Percentiles rank a stretch among this genome's conserved stretches.
phyloP scores from a whole-genome alignment of 2,113 vertebrate species.

The Nycticorax nycticorax region DNA sequence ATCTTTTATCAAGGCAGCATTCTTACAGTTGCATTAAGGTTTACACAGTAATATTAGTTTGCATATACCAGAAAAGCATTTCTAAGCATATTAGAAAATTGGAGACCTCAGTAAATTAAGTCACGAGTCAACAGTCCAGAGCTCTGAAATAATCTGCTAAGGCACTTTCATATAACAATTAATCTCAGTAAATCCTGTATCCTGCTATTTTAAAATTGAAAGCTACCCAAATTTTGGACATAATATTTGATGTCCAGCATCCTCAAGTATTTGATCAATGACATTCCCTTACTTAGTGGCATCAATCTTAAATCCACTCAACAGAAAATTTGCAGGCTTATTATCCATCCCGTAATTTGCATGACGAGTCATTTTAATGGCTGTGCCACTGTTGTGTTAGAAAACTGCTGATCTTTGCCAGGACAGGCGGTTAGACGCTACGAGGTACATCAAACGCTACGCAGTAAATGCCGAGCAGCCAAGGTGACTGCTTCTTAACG shows the following conservation, averaged over 20 bases:
- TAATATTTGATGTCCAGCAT: conserved; percentile 22
- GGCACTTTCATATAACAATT: conserved; percentile 49
- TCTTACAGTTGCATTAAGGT: conserved; percentile 31
- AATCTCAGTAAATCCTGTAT: conserved; percentile 52
- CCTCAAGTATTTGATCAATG: neutral
- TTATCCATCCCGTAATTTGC: neutral
- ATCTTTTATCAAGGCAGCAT: conserved; percentile 62
- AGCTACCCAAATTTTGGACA: neutral
- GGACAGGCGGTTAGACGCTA: neutral
- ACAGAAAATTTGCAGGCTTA: neutral
- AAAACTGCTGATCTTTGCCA: neutral
- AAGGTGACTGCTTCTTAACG: neutral
- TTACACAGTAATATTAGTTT: conserved; percentile 5
- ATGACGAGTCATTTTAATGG: neutral
- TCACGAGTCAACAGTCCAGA: conserved; percentile 56
- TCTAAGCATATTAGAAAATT: conserved; percentile 60
- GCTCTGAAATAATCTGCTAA: conserved; percentile 52
- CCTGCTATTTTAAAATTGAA: neutral
- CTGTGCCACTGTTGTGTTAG: neutral
- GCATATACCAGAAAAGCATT: conserved; percentile 55
- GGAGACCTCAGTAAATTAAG: conserved; percentile 51
- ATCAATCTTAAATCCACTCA: neutral
- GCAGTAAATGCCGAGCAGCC: neutral
- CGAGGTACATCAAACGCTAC: neutral
- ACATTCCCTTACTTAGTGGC: neutral